These are phyloP conservation scores for Drosophila basisetae DNA, from an alignment of 2,888 invertebrate species.

Conservation along the genomic window DNA sequence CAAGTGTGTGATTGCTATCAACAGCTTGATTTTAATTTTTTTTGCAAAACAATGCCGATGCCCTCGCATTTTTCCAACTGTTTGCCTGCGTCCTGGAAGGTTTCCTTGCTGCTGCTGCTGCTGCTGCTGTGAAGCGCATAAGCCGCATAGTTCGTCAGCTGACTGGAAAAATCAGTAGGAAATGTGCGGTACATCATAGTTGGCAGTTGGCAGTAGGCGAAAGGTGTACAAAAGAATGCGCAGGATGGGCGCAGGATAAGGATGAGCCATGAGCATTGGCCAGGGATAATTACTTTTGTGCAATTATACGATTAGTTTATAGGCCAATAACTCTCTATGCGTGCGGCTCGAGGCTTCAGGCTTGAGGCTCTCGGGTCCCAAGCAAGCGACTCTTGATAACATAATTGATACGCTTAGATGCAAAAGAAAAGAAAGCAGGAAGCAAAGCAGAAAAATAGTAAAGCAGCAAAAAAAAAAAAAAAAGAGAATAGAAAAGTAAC, in stretches of 20 bases:
- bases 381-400: slow-evolving; percentile 36
- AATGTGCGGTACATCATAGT: slow-evolving; percentile 33
- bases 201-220: slow-evolving; percentile 13
- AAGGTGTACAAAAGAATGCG: slow-evolving; percentile 59
- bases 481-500: not conserved
- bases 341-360: slow-evolving; percentile 3
- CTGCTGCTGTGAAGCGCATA: slow-evolving; percentile 65
- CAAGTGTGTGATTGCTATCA: slow-evolving; percentile 79
- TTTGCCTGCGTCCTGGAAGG: slow-evolving; percentile 35
- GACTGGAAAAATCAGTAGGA: slow-evolving; percentile 75
- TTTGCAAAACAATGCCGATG: slow-evolving; percentile 47
- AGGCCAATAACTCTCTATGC: slow-evolving; percentile 81
- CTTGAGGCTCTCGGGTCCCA: slow-evolving; percentile 6
- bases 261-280: slow-evolving; percentile 43
- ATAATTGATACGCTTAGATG: slow-evolving; percentile 64
- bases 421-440: slow-evolving; percentile 1
- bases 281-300: slow-evolving; percentile 74
- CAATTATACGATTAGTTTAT: slow-evolving; percentile 83
- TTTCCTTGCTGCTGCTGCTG: slow-evolving; percentile 18
- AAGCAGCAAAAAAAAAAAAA: not conserved
- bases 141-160: slow-evolving; percentile 78
- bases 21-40: slow-evolving; percentile 77
- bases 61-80: slow-evolving; percentile 24
- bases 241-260: slow-evolving; percentile 37
- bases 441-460: slow-evolving; percentile 16